A percentile compares a stretch with the other conserved stretches of the same genome.
Evolutionary conservation across 2,113 vertebrate species (phyloP).

Genomic region (Leucopsar rothschildi): DNA sequence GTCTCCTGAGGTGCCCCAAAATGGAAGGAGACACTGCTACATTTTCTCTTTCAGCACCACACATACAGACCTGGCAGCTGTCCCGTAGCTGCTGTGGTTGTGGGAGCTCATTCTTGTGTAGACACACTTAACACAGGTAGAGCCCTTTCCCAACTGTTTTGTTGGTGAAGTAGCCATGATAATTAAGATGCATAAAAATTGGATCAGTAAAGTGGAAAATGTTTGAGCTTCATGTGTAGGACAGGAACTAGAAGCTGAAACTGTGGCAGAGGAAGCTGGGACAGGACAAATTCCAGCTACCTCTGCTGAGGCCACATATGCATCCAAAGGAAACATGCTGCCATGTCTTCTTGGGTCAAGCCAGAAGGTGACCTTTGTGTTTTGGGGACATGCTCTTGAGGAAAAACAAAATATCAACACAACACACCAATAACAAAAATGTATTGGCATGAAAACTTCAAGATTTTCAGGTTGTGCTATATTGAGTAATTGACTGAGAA

Average conservation of each 20-base stretch:
- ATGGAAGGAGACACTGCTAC: background rate
- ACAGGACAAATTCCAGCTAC: background rate
- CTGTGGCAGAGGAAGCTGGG: background rate
- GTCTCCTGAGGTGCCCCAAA: background rate
- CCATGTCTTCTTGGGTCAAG: background rate
- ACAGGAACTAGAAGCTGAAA: background rate
- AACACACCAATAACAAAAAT: background rate
- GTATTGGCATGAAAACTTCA: background rate
- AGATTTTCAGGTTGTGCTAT: background rate
- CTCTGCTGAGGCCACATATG: background rate
- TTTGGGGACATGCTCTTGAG: background rate
- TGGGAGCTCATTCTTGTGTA: rapidly evolving
- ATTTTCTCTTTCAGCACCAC: background rate
- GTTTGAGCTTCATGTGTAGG: background rate
- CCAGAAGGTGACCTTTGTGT: background rate
- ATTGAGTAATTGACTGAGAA: background rate
- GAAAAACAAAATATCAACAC: background rate
- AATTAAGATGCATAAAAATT: background rate
- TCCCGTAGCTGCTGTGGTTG: background rate
- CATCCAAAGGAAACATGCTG: rapidly evolving
- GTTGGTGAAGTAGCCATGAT: background rate
- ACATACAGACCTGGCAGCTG: background rate
- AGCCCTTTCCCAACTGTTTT: rapidly evolving
- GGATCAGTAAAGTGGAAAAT: background rate
- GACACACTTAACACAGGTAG: background rate